phyloP scores from a whole-genome alignment of 2,113 vertebrate genomes.

The Eidolon helvum region DNA sequence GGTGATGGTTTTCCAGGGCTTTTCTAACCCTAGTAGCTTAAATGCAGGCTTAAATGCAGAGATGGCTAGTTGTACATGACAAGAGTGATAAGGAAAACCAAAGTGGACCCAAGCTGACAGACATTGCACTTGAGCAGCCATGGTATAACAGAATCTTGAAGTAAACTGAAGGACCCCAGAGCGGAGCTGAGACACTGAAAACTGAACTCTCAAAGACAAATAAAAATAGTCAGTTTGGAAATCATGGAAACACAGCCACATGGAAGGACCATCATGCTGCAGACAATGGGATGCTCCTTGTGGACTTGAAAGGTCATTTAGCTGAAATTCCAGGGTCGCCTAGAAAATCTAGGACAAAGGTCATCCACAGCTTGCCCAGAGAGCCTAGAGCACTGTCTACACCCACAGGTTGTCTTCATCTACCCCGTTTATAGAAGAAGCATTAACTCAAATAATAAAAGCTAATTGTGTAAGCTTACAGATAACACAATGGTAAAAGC shows the following conservation, averaged over 20 bases:
- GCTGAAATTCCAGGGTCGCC: not conserved
- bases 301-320: not conserved
- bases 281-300: conserved; percentile 17
- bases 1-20: not conserved
- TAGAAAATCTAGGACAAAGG: conserved; percentile 17
- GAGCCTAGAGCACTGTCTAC: not conserved
- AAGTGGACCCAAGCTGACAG: not conserved
- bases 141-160: not conserved
- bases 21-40: conserved; percentile 4
- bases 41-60: not conserved
- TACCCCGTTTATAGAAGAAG: not conserved
- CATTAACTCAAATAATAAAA: conserved; percentile 35
- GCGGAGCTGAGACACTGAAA: not conserved
- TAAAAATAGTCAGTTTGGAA: conserved; percentile 13
- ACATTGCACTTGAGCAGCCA: not conserved
- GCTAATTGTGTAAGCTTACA: not conserved
- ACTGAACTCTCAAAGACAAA: conserved; percentile 24
- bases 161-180: not conserved
- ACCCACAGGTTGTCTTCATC: not conserved
- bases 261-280: not conserved
- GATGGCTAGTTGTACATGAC: not conserved
- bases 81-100: conserved; percentile 25
- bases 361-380: not conserved
- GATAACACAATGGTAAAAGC: not conserved
- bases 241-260: conserved; percentile 41